Evolutionary conservation across 2,888 invertebrate genomes (phyloP), one percentile per base, ranked within the genome.

Genomic region (Ethmia dodecea): DNA sequence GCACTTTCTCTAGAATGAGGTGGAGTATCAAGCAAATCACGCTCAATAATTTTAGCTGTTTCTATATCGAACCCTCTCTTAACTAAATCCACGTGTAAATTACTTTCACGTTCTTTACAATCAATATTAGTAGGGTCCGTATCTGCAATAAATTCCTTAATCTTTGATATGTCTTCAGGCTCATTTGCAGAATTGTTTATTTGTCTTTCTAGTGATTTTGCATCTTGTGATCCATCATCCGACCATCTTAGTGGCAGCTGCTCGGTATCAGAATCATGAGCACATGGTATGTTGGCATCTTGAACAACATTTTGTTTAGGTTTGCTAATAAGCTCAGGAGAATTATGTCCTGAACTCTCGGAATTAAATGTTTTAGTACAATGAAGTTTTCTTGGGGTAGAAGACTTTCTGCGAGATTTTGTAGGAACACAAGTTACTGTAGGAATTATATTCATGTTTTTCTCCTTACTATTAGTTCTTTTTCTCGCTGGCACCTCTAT

Each of bases 361-460:
- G 72, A 68, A 45, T 65, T 64, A 47, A 75, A 71, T 31, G 60
- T 52, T 60, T 84, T 79, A 25, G 66, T 69, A 35, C 78, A 73
- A 42, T 79, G 62, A 4, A 86, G 55, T 63, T 87, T 86, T 45
- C 87, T 66, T 2, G 86, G 86, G 2, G 86, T 86, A 1, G 86
- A 84, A 10, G 86, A 87, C 55, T 87, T 87, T 50, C 86, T 65
- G 22, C 86, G 72, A 0, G 86, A 86, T 52, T 86, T 86, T 0
- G 77, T 71, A 8, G 72, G 72, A 18, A 52, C 65, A 15, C 60
- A 49, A 27, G 43, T 39, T 26, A 51, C 29, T 1, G 47, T 22
- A 5, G 65, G 50, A 5, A 49, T 35, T 12, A 42, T 13, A 28
- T 48, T 50, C 10, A 35, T 34, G 32, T 37, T 39, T 42, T 59